Evolutionary conservation across 1,140 invertebrate species (phyloP).

Genomic region (Ostrea edulis): DNA sequence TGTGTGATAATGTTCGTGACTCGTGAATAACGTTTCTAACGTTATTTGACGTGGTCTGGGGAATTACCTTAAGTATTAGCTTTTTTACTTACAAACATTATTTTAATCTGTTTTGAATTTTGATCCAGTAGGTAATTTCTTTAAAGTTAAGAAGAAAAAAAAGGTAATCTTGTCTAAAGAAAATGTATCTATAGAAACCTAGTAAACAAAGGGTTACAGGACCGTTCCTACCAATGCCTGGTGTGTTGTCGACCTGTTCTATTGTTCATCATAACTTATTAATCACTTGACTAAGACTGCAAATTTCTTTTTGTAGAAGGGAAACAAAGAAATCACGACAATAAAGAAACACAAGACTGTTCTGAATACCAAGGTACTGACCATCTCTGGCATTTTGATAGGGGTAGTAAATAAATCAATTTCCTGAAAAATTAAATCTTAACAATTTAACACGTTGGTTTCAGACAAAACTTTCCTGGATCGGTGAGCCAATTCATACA

Average conservation of each 20-base stretch:
- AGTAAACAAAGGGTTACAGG: too few species aligned
- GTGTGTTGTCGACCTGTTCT: neutral
- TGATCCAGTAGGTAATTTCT: too few species aligned
- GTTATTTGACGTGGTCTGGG: too few species aligned
- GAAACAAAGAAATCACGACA: slow-evolving; percentile 27
- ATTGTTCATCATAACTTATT: neutral
- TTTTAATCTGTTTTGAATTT: too few species aligned
- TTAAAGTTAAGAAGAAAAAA: too few species aligned
- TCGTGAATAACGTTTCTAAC: too few species aligned
- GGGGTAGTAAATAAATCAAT: neutral
- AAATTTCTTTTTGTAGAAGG: slow-evolving; percentile 44
- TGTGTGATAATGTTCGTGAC: too few species aligned
- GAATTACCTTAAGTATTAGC: too few species aligned
- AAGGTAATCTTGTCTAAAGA: neutral
- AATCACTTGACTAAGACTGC: neutral
- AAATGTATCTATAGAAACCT: neutral
- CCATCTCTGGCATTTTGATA: too few species aligned
- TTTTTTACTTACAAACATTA: too few species aligned
- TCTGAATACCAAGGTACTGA: slow-evolving; percentile 62
- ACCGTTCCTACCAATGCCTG: too few species aligned
- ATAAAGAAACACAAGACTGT: slow-evolving; percentile 59
- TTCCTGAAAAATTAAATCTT: neutral
- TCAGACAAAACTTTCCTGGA: slow-evolving; percentile 80
- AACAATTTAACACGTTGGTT: neutral
- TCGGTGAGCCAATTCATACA: slow-evolving; percentile 82